These are phyloP conservation scores for Alexandromys oeconomus DNA, from an alignment of 2,797 vertebrate genomes.

Conservation along the genomic window DNA sequence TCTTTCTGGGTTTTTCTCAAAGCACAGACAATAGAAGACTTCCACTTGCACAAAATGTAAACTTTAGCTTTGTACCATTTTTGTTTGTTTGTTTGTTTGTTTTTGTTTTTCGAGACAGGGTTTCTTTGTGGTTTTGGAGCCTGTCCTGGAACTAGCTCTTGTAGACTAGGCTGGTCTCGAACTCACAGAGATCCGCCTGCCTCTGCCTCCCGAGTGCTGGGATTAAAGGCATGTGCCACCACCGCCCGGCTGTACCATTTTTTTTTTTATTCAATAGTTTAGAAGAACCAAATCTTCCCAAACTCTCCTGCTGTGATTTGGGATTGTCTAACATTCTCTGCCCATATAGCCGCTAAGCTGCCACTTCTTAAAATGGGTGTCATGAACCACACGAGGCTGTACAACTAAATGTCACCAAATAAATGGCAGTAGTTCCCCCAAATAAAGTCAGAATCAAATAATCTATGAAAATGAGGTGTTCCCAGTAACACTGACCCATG, in stretches of 20 bases:
- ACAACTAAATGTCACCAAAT: neutral
- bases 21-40: neutral
- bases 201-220: too few relatives aligned
- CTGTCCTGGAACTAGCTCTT: too few relatives aligned
- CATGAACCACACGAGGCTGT: neutral
- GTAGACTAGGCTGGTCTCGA: too few relatives aligned
- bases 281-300: neutral
- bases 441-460: neutral
- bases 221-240: too few relatives aligned
- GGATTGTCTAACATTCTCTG: neutral
- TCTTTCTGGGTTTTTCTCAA: neutral
- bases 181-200: too few relatives aligned
- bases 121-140: too few relatives aligned
- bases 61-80: neutral
- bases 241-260: too few relatives aligned
- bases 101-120: too few relatives aligned
- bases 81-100: too few relatives aligned
- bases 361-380: neutral
- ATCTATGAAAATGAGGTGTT: neutral
- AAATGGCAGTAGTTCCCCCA: neutral
- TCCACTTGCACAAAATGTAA: neutral
- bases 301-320: neutral
- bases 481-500: neutral
- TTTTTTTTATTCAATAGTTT: neutral
- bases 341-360: neutral